Percentiles rank a stretch among this genome's conserved stretches.
phyloP scores from a whole-genome alignment of 2,888 invertebrate species.

The Mythimna albipuncta region DNA sequence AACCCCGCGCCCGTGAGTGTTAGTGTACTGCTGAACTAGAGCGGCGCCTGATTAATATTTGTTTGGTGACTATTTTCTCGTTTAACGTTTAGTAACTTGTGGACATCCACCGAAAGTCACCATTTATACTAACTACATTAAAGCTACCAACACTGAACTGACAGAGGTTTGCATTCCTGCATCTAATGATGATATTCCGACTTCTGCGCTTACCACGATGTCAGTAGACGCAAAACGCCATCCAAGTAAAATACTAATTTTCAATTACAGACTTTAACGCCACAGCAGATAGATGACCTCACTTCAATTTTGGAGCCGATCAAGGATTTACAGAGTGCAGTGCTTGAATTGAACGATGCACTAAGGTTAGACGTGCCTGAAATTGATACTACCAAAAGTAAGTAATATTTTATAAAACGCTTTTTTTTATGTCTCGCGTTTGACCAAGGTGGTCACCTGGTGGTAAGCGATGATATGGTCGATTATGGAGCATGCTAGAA shows the following conservation, averaged over 20 bases:
- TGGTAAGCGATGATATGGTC: no score
- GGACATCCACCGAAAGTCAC: no score
- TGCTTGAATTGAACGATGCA: conserved; percentile 85
- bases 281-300: conserved; percentile 92
- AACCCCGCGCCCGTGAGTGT: no score
- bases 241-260: background rate
- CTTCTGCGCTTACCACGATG: background rate
- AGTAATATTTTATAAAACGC: background rate
- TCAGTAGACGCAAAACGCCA: background rate
- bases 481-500: no score
- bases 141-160: background rate
- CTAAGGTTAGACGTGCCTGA: conserved; percentile 85
- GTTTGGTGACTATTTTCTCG: no score
- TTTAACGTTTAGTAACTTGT: no score
- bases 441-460: no score
- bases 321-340: conserved; percentile 89
- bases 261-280: conserved; percentile 62
- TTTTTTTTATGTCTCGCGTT: no score
- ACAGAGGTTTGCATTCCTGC: background rate
- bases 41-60: no score
- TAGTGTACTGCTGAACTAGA: no score
- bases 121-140: background rate
- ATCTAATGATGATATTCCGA: background rate
- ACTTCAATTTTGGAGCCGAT: conserved; percentile 91
- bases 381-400: conserved; percentile 61